Evolutionary conservation across 2,888 invertebrate genomes (phyloP).

Genomic region (Leucophenga maculata): DNA sequence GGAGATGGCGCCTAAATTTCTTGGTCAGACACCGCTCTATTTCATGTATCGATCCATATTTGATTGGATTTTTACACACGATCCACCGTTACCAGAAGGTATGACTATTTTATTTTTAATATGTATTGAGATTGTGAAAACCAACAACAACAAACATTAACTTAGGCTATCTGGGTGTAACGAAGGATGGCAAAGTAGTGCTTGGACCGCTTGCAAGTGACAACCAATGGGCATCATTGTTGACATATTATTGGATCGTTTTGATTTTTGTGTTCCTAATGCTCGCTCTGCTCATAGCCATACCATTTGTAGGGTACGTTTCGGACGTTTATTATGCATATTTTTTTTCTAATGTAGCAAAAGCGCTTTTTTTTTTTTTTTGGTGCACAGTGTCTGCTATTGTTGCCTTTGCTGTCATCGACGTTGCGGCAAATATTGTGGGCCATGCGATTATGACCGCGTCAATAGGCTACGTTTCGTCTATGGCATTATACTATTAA

Average conservation of each 20-base stretch:
- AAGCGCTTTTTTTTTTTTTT: no score
- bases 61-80: constrained; percentile 32
- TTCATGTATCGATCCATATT: constrained; percentile 32
- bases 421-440: constrained; percentile 83
- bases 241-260: constrained; percentile 75
- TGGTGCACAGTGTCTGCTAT: constrained; percentile 56
- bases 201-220: constrained; percentile 64
- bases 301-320: constrained; percentile 84
- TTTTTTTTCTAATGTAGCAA: no score
- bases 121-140: no score
- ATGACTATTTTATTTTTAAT: constrained; percentile 5
- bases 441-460: constrained; percentile 88
- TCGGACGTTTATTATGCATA: no score
- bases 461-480: constrained; percentile 85
- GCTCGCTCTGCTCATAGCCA: constrained; percentile 78
- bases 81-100: constrained; percentile 47
- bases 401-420: constrained; percentile 91
- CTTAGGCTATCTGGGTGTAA: constrained; percentile 66
- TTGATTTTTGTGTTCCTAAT: constrained; percentile 76
- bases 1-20: constrained; percentile 22
- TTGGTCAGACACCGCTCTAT: constrained; percentile 21
- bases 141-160: no score
- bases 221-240: constrained; percentile 73
- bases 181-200: constrained; percentile 52
- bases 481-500: constrained; percentile 84